Evolutionary conservation across 2,888 invertebrate genomes (phyloP), one percentile per base, ranked within the genome.

Genomic region (Athrips mouffetella): DNA sequence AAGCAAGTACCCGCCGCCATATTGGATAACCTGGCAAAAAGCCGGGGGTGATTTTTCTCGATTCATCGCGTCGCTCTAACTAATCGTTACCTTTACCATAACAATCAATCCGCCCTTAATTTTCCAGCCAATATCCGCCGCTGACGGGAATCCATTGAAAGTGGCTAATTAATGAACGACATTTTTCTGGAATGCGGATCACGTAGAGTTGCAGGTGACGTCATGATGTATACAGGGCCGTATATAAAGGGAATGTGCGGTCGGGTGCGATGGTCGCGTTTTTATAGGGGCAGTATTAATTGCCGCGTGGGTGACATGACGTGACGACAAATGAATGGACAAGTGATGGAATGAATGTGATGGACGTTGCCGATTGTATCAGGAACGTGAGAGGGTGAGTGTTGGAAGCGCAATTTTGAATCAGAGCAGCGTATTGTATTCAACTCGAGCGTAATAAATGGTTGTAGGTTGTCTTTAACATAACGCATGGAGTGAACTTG

Each of bases 81-180:
- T 70, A 74, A 76, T 76, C 67, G 70, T 63, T 67, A 60, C 66
- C 64, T 67, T 60, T 67, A 67, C 63, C 60, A 65, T 64, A 69
- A 73, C 76, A 76, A 80, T 79, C 77, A 73, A 80, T 79, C 70
- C 65, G 58, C 63, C 70, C 71, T 73, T 76, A 72, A 76, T 79
- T 78, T 77, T 75, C 76, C 73, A 73, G 65, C 75, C 77, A 78
- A 80, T 80, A 76, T 74, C 72, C 67, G 62, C 58, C 53, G 54
- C 62, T 68, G 63, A 60, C 63, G 67, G 63, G 69, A 74, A 79
- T 77, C 80, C 79, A 74, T 79, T 73, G 70, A 72, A 76, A 80
- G 76, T 76, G 66, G 67, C 72, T 79, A 78, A 83, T 82, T 82
- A 81, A 82, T 76, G 79, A 67, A 64, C 65, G 70, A 70, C 73